phyloP scores from a whole-genome alignment of 2,888 invertebrate species.

The Barypeithes pellucidus region DNA sequence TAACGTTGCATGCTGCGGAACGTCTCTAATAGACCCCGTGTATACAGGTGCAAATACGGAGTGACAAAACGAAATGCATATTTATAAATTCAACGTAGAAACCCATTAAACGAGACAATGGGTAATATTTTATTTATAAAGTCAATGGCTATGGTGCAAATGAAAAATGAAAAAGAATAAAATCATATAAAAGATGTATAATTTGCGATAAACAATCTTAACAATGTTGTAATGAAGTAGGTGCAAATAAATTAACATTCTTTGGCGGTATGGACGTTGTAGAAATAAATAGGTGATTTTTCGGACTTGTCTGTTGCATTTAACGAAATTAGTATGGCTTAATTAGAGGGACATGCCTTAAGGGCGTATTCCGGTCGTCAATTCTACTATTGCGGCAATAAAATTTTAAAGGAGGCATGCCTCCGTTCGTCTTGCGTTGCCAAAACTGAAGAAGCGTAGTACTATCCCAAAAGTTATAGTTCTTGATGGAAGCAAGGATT shows the following conservation, averaged over 20 bases:
- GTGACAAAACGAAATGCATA: conserved; percentile 51
- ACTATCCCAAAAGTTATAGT: too few relatives aligned
- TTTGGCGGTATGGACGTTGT: conserved; percentile 7
- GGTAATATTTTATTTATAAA: conserved; percentile 51
- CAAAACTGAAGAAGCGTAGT: too few relatives aligned
- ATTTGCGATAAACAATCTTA: conserved; percentile 23
- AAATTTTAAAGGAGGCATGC: too few relatives aligned
- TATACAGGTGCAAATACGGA: conserved; percentile 38
- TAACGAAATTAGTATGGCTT: too few relatives aligned
- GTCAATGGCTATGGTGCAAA: conserved; percentile 49
- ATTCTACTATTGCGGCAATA: too few relatives aligned
- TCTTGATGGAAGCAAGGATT: too few relatives aligned
- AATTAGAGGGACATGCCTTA: too few relatives aligned
- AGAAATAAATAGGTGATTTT: conserved; percentile 23
- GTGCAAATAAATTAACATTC: conserved; percentile 41
- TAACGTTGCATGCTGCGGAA: neutral
- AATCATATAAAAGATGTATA: conserved; percentile 40
- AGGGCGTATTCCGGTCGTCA: too few relatives aligned
- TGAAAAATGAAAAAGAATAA: conserved; percentile 50
- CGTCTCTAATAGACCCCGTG: neutral
- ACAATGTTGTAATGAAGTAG: conserved; percentile 47
- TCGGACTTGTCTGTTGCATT: conserved; percentile 3
- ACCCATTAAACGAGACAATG: conserved; percentile 51
- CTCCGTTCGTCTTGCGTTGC: too few relatives aligned
- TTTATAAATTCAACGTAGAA: conserved; percentile 53